Base-by-base conservation (phyloP, 30 jellyfish, hydroid and myxozoan species). In the Sanderia malayensis region DNA sequence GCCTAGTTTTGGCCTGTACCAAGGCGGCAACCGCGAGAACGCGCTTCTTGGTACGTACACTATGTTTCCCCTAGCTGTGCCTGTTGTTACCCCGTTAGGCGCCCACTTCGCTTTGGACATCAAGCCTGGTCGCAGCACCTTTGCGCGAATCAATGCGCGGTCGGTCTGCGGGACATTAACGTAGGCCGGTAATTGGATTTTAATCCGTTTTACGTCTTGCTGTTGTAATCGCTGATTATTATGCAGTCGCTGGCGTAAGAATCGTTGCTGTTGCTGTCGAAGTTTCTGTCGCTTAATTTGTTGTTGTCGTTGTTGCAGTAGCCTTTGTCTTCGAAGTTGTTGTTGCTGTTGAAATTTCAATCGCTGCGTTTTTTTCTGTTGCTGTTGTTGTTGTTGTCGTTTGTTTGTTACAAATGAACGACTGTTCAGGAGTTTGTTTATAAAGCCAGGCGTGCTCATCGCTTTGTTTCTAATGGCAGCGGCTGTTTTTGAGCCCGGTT, bases 151-250 rank as follows among this genome's bases (percentile, higher is more conserved):
- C 41, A 90, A 61, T 13, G 97, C 97, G 34, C 89, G 86, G 74
- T 83, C 97, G 7, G 97, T 90, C 72, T 65, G 87, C 13, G 97
- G 97, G 17, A 68, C 82, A 47, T 85, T 85, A 41, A 72, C 87
- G 7, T 66, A n/a, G 10, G 79, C 23, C 4, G 81, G 78, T 24
- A 28, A 44, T 22, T 47, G 55, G 32, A 21, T 58, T n/a, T 60
- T 58, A n/a, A 25, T 46, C 6, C 31, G 67, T 15, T 15, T 20
- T 13, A 27, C n/a, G 15, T 22, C 27, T 9, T 26, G 18, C 10
- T 53, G 44, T 4, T 75, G 80, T 55, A 27, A 26, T 32, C 41
- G 68, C 24, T 24, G 79, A 21, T 41, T 8, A 17, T 64, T 76
- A n/a, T 15, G 65, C 24, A 49, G 24, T 60, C 4, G 21, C 11